A percentile compares a stretch with the other conserved stretches of the same genome.
Evolutionary conservation across 2,113 vertebrate genomes (phyloP).

Genomic region (Oreochromis spilurus): DNA sequence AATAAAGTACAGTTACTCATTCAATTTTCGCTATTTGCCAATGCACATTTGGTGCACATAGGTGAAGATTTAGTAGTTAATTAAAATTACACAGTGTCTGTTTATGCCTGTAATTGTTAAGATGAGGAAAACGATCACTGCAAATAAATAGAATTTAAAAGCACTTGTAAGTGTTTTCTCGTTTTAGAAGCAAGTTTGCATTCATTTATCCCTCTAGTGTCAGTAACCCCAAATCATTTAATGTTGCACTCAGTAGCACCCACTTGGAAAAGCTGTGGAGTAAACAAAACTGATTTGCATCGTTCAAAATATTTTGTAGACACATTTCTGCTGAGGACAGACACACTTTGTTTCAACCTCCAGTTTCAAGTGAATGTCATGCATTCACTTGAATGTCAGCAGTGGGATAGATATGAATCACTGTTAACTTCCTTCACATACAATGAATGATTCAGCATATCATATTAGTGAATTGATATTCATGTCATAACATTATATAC

Average conservation of each 20-base stretch:
- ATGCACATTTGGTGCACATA: background rate
- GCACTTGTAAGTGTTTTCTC: background rate
- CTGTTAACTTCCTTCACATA: background rate
- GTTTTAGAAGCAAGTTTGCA: background rate
- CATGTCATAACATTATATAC: background rate
- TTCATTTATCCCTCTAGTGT: background rate
- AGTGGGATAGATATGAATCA: background rate
- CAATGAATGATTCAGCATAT: background rate
- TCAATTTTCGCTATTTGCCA: background rate
- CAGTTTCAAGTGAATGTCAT: background rate
- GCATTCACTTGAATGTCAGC: background rate
- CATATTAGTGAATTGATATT: background rate
- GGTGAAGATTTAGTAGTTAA: background rate
- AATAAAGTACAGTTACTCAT: background rate
- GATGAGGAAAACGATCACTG: background rate
- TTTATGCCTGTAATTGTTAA: background rate
- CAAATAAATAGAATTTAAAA: background rate
- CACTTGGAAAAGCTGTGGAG: background rate
- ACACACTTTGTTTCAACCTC: background rate
- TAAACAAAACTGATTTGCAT: background rate
- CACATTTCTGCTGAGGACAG: background rate
- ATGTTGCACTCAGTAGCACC: background rate
- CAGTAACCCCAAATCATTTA: background rate
- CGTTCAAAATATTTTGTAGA: background rate
- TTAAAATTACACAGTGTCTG: background rate